Base-by-base conservation (phyloP, 2,888 invertebrate genomes). In the Digitonthophagus gazella region DNA sequence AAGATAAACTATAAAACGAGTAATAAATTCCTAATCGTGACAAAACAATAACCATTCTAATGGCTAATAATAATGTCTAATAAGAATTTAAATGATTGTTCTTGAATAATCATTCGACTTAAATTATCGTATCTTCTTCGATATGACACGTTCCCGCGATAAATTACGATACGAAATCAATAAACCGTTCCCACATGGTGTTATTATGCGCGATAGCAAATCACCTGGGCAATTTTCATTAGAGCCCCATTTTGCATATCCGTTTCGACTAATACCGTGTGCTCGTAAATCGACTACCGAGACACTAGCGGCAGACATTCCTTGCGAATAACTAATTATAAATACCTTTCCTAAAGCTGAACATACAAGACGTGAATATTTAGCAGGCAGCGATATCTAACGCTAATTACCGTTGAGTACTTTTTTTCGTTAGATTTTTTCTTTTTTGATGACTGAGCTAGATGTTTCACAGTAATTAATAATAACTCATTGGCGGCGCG, bases 401-500 rank as follows among this genome's bases (percentile, higher is more conserved):
- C 6, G 22, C 6, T 22, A 22, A 22, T 22, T 22, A 22, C 22
- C 6, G 22, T 22, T n/a, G n/a, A n/a, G n/a, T n/a, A n/a, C n/a
- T n/a, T n/a, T n/a, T n/a, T n/a, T n/a, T n/a, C n/a, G n/a, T n/a
- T n/a, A 44, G 28, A 44, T 44, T 44, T 44, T 44, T 2, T 20
- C 18, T 20, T 15, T 61, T 20, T 19, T 61, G 18, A 58, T n/a
- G n/a, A n/a, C n/a, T n/a, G n/a, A 61, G 18, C 61, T 61, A 20
- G 61, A 61, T 14, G 61, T 67, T 67, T 67, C 44, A 58, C 58
- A 18, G 44, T 58, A 67, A 67, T 67, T 67, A 67, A 67, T 67
- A 67, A 58, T 58, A 67, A 67, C 58, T 67, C 58, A 67, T 67
- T 67, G 61, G 61, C 61, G 20, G 61, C 61, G 20, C 20, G 20